Evolutionary conservation across 2,797 vertebrate genomes (phyloP).

Genomic region (Pteronotus mesoamericanus): DNA sequence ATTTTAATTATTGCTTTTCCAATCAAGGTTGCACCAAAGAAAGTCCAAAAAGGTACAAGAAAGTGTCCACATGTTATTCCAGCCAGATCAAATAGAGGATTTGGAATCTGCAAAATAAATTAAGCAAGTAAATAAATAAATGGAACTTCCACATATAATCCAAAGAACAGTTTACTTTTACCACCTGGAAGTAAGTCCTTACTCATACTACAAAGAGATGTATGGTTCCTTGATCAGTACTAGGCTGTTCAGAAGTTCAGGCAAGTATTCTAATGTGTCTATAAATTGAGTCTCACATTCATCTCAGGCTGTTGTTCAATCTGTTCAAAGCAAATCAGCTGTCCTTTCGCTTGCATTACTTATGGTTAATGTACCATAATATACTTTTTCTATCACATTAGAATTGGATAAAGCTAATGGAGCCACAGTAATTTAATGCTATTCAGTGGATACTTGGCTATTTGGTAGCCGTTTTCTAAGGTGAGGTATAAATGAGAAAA

Average conservation of each 20-base stretch:
- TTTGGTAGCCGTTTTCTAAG: constrained; percentile 12
- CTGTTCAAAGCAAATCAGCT: background rate
- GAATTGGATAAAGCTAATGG: background rate
- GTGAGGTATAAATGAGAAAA: constrained; percentile 34
- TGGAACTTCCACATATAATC: background rate
- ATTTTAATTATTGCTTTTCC: constrained; percentile 99
- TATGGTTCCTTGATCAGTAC: background rate
- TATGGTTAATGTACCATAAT: background rate
- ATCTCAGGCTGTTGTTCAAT: background rate
- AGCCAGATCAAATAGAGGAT: constrained; percentile 97
- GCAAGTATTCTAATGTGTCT: background rate
- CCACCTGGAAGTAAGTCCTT: background rate
- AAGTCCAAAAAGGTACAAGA: constrained; percentile 99
- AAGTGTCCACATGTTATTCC: constrained; percentile 99
- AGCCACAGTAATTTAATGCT: background rate
- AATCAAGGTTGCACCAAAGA: constrained; percentile 98
- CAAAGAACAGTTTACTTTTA: constrained; percentile 29
- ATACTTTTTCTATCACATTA: background rate
- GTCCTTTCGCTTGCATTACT: background rate
- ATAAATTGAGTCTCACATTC: background rate
- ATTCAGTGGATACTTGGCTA: background rate
- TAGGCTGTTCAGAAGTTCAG: background rate
- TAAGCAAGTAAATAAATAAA: background rate
- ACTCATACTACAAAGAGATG: background rate
- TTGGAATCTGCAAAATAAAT: constrained; percentile 90